phyloP scores from a whole-genome alignment of 2,888 invertebrate species.

The Tipula unca region DNA sequence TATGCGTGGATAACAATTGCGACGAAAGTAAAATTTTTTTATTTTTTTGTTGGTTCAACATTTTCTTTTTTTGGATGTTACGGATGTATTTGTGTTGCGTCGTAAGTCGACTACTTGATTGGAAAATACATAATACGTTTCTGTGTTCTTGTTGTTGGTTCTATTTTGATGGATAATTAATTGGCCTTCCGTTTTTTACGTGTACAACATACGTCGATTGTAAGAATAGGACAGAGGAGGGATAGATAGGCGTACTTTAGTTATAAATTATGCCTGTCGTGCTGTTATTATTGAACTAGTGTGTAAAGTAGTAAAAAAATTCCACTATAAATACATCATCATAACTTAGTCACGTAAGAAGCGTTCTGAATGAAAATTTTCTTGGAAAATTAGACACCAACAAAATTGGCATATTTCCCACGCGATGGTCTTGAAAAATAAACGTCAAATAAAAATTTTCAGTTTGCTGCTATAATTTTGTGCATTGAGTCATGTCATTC shows the following conservation, averaged over 20 bases:
- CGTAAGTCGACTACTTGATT: not conserved
- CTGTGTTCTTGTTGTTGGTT: not conserved
- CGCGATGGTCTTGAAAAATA: not conserved
- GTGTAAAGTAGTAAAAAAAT: not conserved
- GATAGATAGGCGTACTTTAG: not conserved
- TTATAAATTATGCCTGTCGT: not conserved
- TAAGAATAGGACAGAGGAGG: too few species aligned
- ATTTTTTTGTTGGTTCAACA: not conserved
- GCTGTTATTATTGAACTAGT: not conserved
- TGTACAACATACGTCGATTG: not conserved
- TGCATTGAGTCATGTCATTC: not conserved
- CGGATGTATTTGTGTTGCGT: not conserved
- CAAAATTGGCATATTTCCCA: not conserved
- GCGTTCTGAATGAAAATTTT: not conserved
- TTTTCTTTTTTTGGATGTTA: not conserved
- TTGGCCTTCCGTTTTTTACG: not conserved
- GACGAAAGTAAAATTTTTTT: constrained; percentile 1
- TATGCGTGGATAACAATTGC: not conserved
- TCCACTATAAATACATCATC: not conserved
- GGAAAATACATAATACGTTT: not conserved
- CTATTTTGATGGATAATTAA: not conserved
- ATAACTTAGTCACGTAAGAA: not conserved
- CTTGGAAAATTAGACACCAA: not conserved
- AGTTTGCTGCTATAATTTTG: not conserved
- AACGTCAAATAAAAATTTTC: not conserved